These are phyloP conservation scores for Orestias chungarensis DNA, from an alignment of 2,797 vertebrate species.

Conservation along the genomic window DNA sequence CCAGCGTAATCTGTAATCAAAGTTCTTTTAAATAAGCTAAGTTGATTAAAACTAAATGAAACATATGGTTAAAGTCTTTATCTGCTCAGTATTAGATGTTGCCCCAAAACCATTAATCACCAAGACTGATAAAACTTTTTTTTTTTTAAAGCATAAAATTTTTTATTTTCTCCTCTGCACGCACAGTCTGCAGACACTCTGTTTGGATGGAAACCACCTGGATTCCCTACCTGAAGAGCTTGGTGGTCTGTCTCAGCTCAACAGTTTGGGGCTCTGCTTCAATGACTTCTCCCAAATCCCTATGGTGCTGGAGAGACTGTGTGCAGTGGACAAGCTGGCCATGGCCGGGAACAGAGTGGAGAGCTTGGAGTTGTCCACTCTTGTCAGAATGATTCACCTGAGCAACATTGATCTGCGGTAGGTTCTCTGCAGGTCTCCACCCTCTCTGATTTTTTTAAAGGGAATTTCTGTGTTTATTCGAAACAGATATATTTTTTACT, in stretches of 20 bases:
- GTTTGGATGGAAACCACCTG: slow-evolving; percentile 93
- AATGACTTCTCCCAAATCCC: slow-evolving; percentile 90
- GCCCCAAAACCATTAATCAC: background rate
- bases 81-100: background rate
- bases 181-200: slow-evolving; percentile 91
- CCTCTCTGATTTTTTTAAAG: slow-evolving; percentile 35
- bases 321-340: slow-evolving; percentile 85
- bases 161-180: slow-evolving; percentile 18
- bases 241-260: slow-evolving; percentile 87
- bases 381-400: slow-evolving; percentile 87
- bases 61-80: background rate
- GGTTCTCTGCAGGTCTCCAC: slow-evolving; percentile 38
- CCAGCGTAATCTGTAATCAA: background rate
- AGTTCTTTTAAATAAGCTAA: background rate
- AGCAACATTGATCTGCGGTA: slow-evolving; percentile 93
- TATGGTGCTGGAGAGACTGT: slow-evolving; percentile 84
- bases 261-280: slow-evolving; percentile 91
- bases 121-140: slow-evolving; percentile 24
- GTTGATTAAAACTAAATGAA: background rate
- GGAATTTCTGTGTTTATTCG: slow-evolving; percentile 26
- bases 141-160: slow-evolving; percentile 5
- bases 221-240: slow-evolving; percentile 89
- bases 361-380: slow-evolving; percentile 79
- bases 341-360: slow-evolving; percentile 91
- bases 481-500: background rate